phyloP scores from a whole-genome alignment of 2,888 invertebrate species.

The Alentia gelatinosa region DNA sequence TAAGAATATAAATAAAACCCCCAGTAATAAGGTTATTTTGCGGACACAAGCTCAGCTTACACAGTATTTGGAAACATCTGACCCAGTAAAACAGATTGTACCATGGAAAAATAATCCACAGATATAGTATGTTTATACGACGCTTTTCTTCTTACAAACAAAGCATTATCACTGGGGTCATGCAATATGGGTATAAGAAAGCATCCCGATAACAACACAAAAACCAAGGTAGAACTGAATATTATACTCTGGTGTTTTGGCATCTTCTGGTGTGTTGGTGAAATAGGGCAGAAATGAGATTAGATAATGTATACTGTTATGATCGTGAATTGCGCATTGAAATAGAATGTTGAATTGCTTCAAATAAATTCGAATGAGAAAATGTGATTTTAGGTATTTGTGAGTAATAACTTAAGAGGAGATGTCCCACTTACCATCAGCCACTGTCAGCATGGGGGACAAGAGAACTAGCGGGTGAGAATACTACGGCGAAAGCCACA shows the following conservation, averaged over 20 bases:
- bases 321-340: background rate
- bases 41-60: background rate
- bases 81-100: background rate
- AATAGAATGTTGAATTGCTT: background rate
- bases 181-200: background rate
- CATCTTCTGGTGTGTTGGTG: constrained; percentile 31
- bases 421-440: constrained; percentile 27
- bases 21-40: background rate
- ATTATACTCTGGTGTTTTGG: constrained; percentile 39
- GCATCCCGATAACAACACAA: constrained; percentile 24
- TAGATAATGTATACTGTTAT: background rate
- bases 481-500: background rate
- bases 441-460: constrained; percentile 15
- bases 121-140: background rate
- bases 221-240: constrained; percentile 9
- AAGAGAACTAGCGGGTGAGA: background rate
- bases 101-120: background rate
- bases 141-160: background rate
- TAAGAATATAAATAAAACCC: too few species aligned
- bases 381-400: background rate
- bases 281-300: background rate
- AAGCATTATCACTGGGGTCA: constrained; percentile 7
- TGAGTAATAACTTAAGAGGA: background rate
- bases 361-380: background rate
- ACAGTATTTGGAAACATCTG: background rate